These are phyloP conservation scores for Globodera rostochiensis DNA, from an alignment of 1,140 invertebrate genomes.

Conservation along the genomic window DNA sequence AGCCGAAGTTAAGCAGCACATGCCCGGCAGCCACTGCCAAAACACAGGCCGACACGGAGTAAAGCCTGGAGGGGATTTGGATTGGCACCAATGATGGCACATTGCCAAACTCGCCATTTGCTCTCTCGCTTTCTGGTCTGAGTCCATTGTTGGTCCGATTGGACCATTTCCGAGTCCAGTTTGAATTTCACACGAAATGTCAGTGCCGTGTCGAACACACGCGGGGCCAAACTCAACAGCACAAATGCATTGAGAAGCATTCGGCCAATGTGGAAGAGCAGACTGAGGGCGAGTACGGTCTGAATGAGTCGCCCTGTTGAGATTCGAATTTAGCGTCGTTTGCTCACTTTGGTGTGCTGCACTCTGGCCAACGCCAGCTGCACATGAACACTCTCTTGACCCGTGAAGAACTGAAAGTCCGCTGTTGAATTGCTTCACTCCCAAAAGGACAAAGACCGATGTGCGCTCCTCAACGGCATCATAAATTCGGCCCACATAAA, in stretches of 20 bases:
- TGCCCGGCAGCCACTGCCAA: constrained; percentile 19
- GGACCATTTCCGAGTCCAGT: constrained; percentile 21
- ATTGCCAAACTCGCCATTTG: constrained; percentile 19
- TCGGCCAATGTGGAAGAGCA: constrained; percentile 22
- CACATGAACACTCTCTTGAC: not conserved
- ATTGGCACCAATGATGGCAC: not conserved
- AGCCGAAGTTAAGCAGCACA: constrained; percentile 27
- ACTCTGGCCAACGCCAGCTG: not conserved
- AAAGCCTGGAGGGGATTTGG: not conserved
- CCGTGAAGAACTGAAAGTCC: not conserved
- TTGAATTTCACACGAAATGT: constrained; percentile 13
- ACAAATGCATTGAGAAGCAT: constrained; percentile 22
- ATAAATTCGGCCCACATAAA: constrained; percentile 22
- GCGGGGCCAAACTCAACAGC: constrained; percentile 19
- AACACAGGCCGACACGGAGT: constrained; percentile 6
- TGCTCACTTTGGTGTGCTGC: not conserved
- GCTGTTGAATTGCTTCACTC: not conserved
- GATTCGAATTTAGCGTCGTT: not conserved
- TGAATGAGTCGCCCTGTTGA: not conserved
- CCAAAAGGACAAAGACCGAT: constrained; percentile 8
- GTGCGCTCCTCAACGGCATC: constrained; percentile 6
- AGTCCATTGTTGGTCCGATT: constrained; percentile 13
- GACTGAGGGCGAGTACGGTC: constrained; percentile 18
- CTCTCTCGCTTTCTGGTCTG: constrained; percentile 7
- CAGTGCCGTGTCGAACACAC: constrained; percentile 8